Percentiles rank a stretch among this genome's conserved stretches.
phyloP scores from a whole-genome alignment of 1,140 invertebrate species.

The Drosophila mojavensis region DNA sequence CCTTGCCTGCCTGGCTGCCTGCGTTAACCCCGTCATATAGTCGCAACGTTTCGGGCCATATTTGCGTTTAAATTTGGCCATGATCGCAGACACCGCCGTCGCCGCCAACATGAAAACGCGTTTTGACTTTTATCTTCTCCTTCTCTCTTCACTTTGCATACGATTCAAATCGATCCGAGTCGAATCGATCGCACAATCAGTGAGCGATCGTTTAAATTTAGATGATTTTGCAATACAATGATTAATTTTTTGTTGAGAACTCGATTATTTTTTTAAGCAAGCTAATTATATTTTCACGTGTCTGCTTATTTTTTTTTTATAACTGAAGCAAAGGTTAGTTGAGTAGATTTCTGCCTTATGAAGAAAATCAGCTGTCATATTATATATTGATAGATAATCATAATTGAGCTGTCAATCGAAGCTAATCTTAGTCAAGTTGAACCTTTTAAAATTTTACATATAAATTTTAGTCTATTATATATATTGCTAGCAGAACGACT shows the following conservation, averaged over 20 bases:
- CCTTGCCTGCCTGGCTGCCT: slow-evolving; percentile 28
- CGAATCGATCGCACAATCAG: slow-evolving; percentile 8
- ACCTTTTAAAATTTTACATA: too few species aligned
- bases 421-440: too few species aligned
- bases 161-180: background rate
- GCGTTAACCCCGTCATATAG: slow-evolving; percentile 36
- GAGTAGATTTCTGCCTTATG: too few species aligned
- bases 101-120: slow-evolving; percentile 44
- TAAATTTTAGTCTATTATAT: too few species aligned
- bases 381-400: too few species aligned
- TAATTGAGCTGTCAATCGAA: too few species aligned
- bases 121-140: slow-evolving; percentile 11
- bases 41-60: slow-evolving; percentile 23
- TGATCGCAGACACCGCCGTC: slow-evolving; percentile 63
- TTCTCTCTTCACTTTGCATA: slow-evolving; percentile 27
- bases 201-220: slow-evolving; percentile 56
- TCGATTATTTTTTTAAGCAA: background rate
- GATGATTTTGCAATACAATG: slow-evolving; percentile 73
- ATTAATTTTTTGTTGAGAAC: slow-evolving; percentile 59
- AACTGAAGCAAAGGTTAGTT: too few species aligned
- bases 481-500: too few species aligned
- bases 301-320: too few species aligned
- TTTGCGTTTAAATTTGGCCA: slow-evolving; percentile 70
- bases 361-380: too few species aligned
- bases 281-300: slow-evolving; percentile 14